Conservation (phyloP, 2,797 vertebrate genomes). For the Alauda arvensis region DNA sequence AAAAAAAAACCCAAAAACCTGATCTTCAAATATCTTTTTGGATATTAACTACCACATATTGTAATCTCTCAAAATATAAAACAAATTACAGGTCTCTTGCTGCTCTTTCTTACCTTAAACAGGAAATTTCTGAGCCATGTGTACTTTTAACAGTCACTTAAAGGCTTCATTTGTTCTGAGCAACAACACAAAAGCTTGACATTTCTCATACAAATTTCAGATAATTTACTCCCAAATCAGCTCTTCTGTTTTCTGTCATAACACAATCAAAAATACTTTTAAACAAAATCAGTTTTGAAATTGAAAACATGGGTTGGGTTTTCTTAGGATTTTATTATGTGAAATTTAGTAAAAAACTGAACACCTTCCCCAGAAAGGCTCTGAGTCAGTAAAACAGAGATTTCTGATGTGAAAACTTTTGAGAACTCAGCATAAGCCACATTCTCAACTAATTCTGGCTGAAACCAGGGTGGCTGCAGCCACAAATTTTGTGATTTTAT, state of each 20-base stretch:
- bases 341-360: neutral
- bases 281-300: neutral
- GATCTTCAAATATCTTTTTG: neutral
- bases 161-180: neutral
- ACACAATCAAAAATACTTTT: neutral
- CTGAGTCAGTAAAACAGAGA: neutral
- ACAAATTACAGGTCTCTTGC: neutral
- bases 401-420: neutral
- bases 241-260: neutral
- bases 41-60: neutral
- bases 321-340: neutral
- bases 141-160: neutral
- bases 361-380: neutral
- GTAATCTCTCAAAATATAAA: neutral
- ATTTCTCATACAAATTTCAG: neutral
- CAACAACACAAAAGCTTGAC: neutral
- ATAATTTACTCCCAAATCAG: neutral
- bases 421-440: neutral
- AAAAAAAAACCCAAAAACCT: rapidly evolving
- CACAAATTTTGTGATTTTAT: neutral
- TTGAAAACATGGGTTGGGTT: neutral
- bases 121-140: neutral
- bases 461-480: neutral
- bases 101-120: neutral
- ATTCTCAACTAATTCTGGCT: neutral